Percentiles rank a stretch among this genome's conserved stretches.
phyloP scores from a whole-genome alignment of 2,797 vertebrate species.

The Enteromius afrohamiltoni region DNA sequence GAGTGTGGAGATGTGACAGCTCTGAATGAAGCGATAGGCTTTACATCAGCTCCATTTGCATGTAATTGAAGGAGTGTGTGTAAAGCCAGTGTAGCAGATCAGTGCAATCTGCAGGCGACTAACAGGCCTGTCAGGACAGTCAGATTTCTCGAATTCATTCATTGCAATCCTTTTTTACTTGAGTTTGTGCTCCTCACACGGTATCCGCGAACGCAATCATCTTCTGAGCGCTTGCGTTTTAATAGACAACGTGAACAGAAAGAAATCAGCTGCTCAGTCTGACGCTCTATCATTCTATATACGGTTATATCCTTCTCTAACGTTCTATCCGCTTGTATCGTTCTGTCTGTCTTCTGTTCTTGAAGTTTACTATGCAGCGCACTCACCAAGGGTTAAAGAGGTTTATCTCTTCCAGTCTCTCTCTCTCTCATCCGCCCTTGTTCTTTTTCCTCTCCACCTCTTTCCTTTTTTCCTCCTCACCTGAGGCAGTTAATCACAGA shows the following conservation, averaged over 20 bases:
- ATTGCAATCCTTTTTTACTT: conserved; percentile 75
- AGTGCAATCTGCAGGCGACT: conserved; percentile 59
- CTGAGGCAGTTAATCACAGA: conserved; percentile 83
- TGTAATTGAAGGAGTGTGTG: conserved; percentile 60
- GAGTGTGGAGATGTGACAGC: conserved; percentile 25
- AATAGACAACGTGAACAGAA: neutral
- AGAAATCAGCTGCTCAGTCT: neutral
- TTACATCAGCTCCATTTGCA: conserved; percentile 31
- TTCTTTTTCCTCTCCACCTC: neutral
- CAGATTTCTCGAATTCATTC: conserved; percentile 74
- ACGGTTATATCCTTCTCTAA: too few species aligned
- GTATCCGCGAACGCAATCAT: neutral
- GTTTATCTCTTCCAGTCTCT: conserved; percentile 63
- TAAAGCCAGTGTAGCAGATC: neutral
- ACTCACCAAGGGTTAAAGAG: conserved; percentile 69
- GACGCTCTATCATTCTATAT: neutral
- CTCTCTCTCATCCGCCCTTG: conserved; percentile 4
- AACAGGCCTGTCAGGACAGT: conserved; percentile 73
- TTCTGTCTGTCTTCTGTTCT: neutral
- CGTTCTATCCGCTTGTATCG: neutral
- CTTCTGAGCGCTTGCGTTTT: conserved; percentile 25
- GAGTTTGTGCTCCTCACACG: conserved; percentile 67
- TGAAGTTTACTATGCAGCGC: conserved; percentile 75
- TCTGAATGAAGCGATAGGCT: conserved; percentile 40
- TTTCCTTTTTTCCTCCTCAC: conserved; percentile 73